phyloP scores from a whole-genome alignment of 30 jellyfish, hydroid and myxozoan species.

The Aurelia aurita region DNA sequence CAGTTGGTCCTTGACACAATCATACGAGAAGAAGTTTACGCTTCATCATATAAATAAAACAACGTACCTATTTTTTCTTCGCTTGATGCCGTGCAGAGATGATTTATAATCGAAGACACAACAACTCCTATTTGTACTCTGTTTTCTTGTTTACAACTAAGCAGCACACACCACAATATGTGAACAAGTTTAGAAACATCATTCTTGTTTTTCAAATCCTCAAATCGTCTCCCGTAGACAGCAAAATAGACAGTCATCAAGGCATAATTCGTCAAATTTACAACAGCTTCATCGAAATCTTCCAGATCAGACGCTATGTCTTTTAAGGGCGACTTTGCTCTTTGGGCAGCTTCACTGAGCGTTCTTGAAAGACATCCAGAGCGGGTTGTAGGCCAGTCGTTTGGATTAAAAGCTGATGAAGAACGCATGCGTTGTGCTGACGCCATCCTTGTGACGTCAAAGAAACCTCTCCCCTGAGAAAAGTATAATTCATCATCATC shows the following conservation, averaged over 20 bases:
- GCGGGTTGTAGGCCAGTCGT: constrained; percentile 71
- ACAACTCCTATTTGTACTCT: constrained; percentile 42
- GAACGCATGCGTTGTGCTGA: constrained; percentile 68
- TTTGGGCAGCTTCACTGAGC: constrained; percentile 78
- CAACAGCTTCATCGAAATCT: constrained; percentile 64
- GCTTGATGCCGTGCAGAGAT: constrained; percentile 11
- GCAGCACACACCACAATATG: constrained; percentile 56
- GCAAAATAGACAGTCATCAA: constrained; percentile 65
- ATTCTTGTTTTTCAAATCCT: constrained; percentile 3
- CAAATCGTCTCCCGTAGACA: neutral
- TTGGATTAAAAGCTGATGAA: constrained; percentile 54
- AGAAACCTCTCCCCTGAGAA: constrained; percentile 55
- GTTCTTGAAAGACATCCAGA: constrained; percentile 83
- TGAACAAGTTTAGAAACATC: constrained; percentile 43
- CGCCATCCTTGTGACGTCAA: constrained; percentile 59
- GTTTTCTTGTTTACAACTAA: constrained; percentile 42
- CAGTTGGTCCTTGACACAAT: too few species aligned
- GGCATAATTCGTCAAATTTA: constrained; percentile 75
- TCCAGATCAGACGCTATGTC: constrained; percentile 66
- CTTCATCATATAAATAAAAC: neutral
- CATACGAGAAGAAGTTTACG: too few species aligned
- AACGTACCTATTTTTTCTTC: neutral
- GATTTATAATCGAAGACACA: constrained; percentile 29
- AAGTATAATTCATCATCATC: constrained; percentile 48
- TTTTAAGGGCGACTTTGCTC: constrained; percentile 81